These are phyloP conservation scores for Zelostemma sp. DNA, from an alignment of 1,140 invertebrate species.

Conservation along the genomic window DNA sequence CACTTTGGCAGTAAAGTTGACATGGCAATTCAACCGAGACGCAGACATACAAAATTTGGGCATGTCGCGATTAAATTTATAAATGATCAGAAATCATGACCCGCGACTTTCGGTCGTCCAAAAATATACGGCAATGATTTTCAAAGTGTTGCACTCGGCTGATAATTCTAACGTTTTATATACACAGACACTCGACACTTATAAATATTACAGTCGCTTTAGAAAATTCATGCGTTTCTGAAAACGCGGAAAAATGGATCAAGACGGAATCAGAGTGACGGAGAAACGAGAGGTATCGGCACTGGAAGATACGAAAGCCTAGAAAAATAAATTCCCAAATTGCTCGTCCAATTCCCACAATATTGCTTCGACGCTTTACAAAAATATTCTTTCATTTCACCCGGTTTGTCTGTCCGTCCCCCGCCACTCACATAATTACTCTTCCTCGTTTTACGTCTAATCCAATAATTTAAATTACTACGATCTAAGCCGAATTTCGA, in stretches of 20 bases:
- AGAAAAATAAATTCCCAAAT: constrained; percentile 59
- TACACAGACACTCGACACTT: constrained; percentile 18
- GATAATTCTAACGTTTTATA: constrained; percentile 19
- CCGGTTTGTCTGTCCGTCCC: constrained; percentile 32
- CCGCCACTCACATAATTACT: constrained; percentile 36
- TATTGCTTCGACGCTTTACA: constrained; percentile 56
- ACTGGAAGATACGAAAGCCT: constrained; percentile 26
- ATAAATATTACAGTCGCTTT: constrained; percentile 32
- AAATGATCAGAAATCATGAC: neutral
- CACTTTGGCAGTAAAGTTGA: too few relatives aligned
- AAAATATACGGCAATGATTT: neutral
- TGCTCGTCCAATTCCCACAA: constrained; percentile 23
- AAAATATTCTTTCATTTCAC: constrained; percentile 54
- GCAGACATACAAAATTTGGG: too few relatives aligned
- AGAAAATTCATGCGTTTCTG: constrained; percentile 31
- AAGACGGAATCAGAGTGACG: constrained; percentile 41
- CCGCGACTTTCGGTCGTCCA: neutral
- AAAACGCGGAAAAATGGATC: constrained; percentile 31
- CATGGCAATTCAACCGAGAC: too few relatives aligned
- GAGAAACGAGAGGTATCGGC: constrained; percentile 33
- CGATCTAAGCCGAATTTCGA: constrained; percentile 13
- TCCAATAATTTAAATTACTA: constrained; percentile 23
- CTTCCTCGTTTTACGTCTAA: neutral
- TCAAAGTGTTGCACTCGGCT: constrained; percentile 4
- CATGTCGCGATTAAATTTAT: constrained; percentile 3